phyloP scores from a whole-genome alignment of 2,888 invertebrate species.

The Agapetus fuscipes region DNA sequence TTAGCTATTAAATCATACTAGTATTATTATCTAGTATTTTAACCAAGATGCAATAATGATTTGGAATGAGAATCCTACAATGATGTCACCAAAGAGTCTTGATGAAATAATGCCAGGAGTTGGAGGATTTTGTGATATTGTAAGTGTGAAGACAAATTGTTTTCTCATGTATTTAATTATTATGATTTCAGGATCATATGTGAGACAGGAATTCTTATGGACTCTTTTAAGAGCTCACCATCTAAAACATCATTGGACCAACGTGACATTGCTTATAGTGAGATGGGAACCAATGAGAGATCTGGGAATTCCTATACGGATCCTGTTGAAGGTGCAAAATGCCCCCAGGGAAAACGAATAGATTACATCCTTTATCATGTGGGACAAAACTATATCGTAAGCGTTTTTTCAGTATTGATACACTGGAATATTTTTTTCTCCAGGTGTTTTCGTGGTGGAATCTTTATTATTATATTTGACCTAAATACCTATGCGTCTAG shows the following conservation, averaged over 20 bases:
- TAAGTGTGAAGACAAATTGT: no score
- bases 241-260: conserved; percentile 16
- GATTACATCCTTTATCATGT: conserved; percentile 77
- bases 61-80: no score
- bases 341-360: conserved; percentile 75
- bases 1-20: no score
- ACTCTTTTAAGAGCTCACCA: conserved; percentile 34
- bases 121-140: no score
- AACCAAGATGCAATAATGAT: no score
- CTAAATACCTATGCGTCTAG: no score
- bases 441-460: no score
- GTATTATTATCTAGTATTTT: no score
- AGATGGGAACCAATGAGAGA: conserved; percentile 65
- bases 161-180: background rate
- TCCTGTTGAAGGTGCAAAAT: conserved; percentile 36
- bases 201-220: conserved; percentile 46
- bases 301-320: conserved; percentile 76
- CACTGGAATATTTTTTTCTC: background rate
- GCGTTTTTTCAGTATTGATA: conserved; percentile 1
- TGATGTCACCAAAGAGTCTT: no score
- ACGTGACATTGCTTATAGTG: conserved; percentile 6
- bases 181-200: conserved; percentile 40
- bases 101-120: no score
- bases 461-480: no score
- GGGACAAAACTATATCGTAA: conserved; percentile 27